phyloP scores from a whole-genome alignment of 1,140 invertebrate genomes.

The Drosophila nigromelanica region DNA sequence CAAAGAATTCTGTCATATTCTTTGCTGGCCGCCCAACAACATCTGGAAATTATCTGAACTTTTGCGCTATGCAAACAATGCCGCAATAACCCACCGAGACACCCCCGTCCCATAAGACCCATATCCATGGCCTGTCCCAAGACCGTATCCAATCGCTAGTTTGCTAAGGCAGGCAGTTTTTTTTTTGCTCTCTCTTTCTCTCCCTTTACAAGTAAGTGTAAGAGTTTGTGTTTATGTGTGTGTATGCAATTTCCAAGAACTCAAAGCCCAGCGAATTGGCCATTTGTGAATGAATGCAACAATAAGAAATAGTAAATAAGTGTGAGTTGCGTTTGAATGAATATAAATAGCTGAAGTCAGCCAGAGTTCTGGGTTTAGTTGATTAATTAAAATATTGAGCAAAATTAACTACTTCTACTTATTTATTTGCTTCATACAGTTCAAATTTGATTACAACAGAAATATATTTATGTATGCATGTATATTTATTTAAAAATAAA shows the following conservation, averaged over 20 bases:
- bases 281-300: constrained; percentile 60
- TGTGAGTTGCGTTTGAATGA: constrained; percentile 37
- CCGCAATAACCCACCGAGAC: not conserved
- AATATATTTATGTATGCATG: too few relatives aligned
- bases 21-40: constrained; percentile 26
- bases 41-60: constrained; percentile 74
- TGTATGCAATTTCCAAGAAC: constrained; percentile 56
- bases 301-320: constrained; percentile 13
- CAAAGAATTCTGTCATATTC: constrained; percentile 53
- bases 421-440: not conserved
- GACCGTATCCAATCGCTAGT: constrained; percentile 70
- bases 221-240: constrained; percentile 10
- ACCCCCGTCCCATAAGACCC: not conserved
- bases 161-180: constrained; percentile 65
- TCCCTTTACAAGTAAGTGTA: not conserved
- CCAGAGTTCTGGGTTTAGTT: constrained; percentile 2
- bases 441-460: not conserved
- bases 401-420: constrained; percentile 23
- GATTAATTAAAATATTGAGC: constrained; percentile 25
- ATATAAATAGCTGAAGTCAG: constrained; percentile 28
- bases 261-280: constrained; percentile 27
- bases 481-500: not conserved
- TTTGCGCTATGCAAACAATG: constrained; percentile 32
- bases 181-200: not conserved
- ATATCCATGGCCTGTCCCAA: constrained; percentile 34